Percentiles rank a stretch among this genome's conserved stretches.
Conservation (phyloP, 2,888 invertebrate genomes). For the Hemaris fuciformis region DNA sequence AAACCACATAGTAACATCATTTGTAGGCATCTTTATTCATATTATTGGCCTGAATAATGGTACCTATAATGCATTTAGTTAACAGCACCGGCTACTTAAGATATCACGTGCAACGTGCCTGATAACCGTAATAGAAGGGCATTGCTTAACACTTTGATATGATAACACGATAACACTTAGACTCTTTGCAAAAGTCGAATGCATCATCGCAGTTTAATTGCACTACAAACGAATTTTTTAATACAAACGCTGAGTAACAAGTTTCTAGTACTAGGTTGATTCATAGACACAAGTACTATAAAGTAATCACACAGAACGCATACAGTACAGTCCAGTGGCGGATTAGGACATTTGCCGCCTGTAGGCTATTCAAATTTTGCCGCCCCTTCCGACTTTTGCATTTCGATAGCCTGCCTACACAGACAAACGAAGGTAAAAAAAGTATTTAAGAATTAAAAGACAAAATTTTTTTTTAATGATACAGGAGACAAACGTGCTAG, state of each 20-base stretch:
- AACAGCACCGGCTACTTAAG: slow-evolving; percentile 23
- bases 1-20: not conserved
- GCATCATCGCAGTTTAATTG: not conserved
- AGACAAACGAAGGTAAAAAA: no score
- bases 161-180: slow-evolving; percentile 38
- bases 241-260: not conserved
- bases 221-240: no score
- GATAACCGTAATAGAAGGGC: slow-evolving; percentile 31
- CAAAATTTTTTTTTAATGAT: no score
- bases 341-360: no score
- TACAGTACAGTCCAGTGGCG: no score
- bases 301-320: not conserved
- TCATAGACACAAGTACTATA: not conserved
- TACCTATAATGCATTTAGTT: slow-evolving; percentile 16
- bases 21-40: slow-evolving; percentile 22
- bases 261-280: not conserved
- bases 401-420: no score
- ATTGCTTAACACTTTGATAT: slow-evolving; percentile 30
- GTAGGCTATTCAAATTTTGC: no score
- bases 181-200: not conserved
- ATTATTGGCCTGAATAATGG: slow-evolving; percentile 29
- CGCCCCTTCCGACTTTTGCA: no score
- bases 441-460: no score
- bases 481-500: no score
- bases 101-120: slow-evolving; percentile 39